Evolutionary conservation across 1,140 invertebrate species (phyloP), one percentile per base, ranked within the genome.

Genomic region (Argopecten irradians): DNA sequence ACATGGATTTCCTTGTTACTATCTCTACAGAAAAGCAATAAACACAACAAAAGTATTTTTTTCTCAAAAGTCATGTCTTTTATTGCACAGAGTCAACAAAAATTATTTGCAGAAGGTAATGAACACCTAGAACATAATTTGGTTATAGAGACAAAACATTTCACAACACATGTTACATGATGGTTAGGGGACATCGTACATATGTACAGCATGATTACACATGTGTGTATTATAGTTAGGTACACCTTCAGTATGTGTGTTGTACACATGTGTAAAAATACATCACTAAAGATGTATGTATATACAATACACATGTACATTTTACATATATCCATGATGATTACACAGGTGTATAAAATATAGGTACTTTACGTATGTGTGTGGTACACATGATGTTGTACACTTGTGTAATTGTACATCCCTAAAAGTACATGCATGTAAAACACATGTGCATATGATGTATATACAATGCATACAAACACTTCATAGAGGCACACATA

Each of bases 41-140:
- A 46, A 5, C 43, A 46, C 22, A 46, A 46, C 19, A 46, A 46
- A 16, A n/a, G n/a, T n/a, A 46, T 19, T 11, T 71, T n/a, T 71
- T 71, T 71, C 55, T 71, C 22, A 71, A 71, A 71, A 71, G 55
- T 71, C 55, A 71, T 71, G 55, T 71, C 55, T 71, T 55, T 71
- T 71, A 71, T 71, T 71, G 55, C 55, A 71, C 55, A 71, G 55
- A 71, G 55, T 71, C 55, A 71, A 71, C 55, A 71, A 71, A 71
- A 71, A 71, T 28, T n/a, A 71, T 71, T 71, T 71, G 55, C 55
- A 71, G 55, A 71, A 71, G 55, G 55, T 71, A 71, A 71, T 28
- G n/a, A 71, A 71, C n/a, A 71, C 55, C 55, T 71, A 71, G 22
- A 71, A 71, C 55, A 71, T 71, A 71, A 28, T 28, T 71, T 71